Base-by-base conservation (phyloP, 2,113 vertebrate species). In the Pelecanoides urinatrix region DNA sequence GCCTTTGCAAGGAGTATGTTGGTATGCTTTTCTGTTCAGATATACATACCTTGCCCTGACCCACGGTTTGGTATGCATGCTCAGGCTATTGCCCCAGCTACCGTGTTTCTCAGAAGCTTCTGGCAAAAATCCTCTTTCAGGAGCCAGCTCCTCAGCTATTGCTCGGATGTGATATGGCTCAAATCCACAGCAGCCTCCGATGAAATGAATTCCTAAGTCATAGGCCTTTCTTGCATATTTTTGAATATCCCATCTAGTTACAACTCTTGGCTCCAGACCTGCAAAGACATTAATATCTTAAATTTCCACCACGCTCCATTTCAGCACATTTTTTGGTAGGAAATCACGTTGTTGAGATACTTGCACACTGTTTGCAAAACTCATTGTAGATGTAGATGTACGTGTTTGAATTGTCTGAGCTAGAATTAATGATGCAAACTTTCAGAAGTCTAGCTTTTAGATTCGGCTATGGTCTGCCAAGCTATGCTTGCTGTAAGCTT, bases 21-120 rank as follows among this genome's bases (percentile, higher is more conserved):
- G 27, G 10, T 89, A 49, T 62, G n/a, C n/a, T 52, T 71, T 78
- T 47, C 34, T 72, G 26, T 49, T 59, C 36, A 72, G 52, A n/a
- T 53, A 66, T 50, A 89, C 98, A 79, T 97, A 99, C 99, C 99
- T 99, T 55, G 99, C 99, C 98, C 99, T 98, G 93, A 99, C 98
- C 99, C 99, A 99, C 16, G 99, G 99, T 92, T 99, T 99, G 14
- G 99, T 99, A 96, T 99, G 99, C 99, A 99, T 99, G 88, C 98
- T 98, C 86, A 99, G 97, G 49, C 97, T 97, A 36, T 97, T 95
- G 1, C 99, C 99, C 99, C 99, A 99, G 95, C 38, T 97, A 59
- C 99, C 99, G 9, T 99, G 99, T 92, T 99, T 99, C 91, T 99
- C 98, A 4, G 99, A 99, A 47, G 98, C 99, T 27, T 96, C 91